These are phyloP conservation scores for Chelonia mydas DNA, from an alignment of 2,797 vertebrate species.

Conservation along the genomic window DNA sequence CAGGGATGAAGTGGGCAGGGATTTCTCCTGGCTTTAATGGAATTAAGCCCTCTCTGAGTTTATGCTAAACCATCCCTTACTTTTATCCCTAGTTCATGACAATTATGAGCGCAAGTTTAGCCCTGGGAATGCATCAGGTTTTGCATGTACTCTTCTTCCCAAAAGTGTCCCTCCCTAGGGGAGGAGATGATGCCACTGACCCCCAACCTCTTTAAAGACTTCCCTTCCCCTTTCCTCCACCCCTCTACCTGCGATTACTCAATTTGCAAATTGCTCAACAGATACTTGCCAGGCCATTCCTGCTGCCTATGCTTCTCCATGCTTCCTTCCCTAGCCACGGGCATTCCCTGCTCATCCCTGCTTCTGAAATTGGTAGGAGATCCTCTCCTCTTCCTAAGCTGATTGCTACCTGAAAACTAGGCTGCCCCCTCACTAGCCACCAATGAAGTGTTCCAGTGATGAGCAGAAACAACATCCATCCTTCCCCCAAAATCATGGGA, in stretches of 20 bases:
- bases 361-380: background rate
- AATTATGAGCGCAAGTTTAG: background rate
- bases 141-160: background rate
- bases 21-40: background rate
- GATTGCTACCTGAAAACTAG: background rate
- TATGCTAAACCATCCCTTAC: background rate
- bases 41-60: background rate
- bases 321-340: background rate
- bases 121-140: background rate
- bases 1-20: background rate
- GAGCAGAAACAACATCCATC: background rate
- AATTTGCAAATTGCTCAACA: background rate
- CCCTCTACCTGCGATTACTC: background rate
- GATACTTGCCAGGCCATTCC: background rate
- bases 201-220: background rate
- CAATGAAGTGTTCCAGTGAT: background rate
- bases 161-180: background rate
- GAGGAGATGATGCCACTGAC: background rate
- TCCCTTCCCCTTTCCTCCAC: background rate
- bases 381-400: background rate
- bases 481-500: background rate
- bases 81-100: background rate
- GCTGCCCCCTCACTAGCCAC: background rate
- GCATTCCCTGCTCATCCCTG: background rate
- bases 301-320: background rate